These are phyloP conservation scores for Apteryx owenii DNA, from an alignment of 2,113 vertebrate genomes.

Conservation along the genomic window DNA sequence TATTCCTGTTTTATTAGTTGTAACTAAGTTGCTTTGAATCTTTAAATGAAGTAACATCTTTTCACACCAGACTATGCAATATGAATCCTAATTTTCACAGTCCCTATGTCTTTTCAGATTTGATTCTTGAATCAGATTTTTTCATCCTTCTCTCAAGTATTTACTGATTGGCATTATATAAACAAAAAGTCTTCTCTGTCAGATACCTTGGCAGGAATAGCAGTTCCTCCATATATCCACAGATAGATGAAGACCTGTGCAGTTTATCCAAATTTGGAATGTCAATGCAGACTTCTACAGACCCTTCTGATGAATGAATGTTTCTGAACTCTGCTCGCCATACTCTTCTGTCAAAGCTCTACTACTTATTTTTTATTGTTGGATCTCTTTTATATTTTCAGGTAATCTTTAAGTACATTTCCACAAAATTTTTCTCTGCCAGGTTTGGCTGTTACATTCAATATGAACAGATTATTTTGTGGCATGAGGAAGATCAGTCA, in stretches of 20 bases:
- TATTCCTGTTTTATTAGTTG: neutral
- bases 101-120: neutral
- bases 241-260: neutral
- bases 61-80: neutral
- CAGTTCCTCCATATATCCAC: neutral
- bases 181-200: neutral
- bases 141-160: neutral
- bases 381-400: neutral
- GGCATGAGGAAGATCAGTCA: neutral
- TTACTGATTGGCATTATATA: neutral
- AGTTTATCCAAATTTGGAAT: neutral
- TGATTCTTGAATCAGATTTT: neutral
- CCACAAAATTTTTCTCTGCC: neutral
- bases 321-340: neutral
- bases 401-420: neutral
- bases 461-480: neutral
- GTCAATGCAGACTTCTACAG: neutral
- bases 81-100: neutral
- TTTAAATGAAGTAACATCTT: neutral
- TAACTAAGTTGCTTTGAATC: neutral
- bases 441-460: neutral
- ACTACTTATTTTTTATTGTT: conserved; percentile 4
- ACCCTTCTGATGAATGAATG: neutral
- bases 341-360: neutral
- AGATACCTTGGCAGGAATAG: neutral